These are phyloP conservation scores for Eulithis testata DNA, from an alignment of 2,888 invertebrate species.

Conservation along the genomic window DNA sequence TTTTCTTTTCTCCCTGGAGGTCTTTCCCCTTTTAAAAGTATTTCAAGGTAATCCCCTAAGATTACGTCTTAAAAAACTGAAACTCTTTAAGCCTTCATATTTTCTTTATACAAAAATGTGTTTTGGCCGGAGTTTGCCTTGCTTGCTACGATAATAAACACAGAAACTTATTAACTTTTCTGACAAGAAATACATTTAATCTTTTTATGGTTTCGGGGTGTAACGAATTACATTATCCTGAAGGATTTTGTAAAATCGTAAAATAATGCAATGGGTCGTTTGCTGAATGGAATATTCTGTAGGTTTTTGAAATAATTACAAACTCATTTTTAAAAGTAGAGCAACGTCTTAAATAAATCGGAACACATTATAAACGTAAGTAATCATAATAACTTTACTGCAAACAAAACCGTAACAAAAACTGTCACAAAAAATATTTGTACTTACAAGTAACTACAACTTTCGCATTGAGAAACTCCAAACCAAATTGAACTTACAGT, in stretches of 20 bases:
- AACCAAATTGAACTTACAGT: slow-evolving; percentile 20
- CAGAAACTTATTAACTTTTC: slow-evolving; percentile 64
- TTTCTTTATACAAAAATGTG: slow-evolving; percentile 73
- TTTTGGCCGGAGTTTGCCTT: slow-evolving; percentile 55
- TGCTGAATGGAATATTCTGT: not conserved
- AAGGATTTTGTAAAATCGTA: not conserved
- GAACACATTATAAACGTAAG: too few relatives aligned
- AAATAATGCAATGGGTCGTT: not conserved
- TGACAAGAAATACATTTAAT: slow-evolving; percentile 55
- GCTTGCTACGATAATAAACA: slow-evolving; percentile 65
- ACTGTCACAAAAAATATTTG: too few relatives aligned
- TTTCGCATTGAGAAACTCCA: not conserved
- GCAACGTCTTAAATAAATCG: too few relatives aligned
- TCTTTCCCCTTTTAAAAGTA: slow-evolving; percentile 65
- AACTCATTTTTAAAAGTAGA: too few relatives aligned
- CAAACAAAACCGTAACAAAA: too few relatives aligned
- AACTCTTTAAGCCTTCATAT: slow-evolving; percentile 73
- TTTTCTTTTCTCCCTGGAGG: slow-evolving; percentile 55
- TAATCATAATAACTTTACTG: too few relatives aligned
- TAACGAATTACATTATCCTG: slow-evolving; percentile 42
- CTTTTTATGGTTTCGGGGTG: slow-evolving; percentile 44
- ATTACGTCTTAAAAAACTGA: slow-evolving; percentile 71
- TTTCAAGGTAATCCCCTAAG: slow-evolving; percentile 76
- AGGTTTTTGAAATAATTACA: not conserved
- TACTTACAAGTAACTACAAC: too few relatives aligned